phyloP scores from a whole-genome alignment of 1,140 invertebrate species.

The Paralvinella palmiformis region DNA sequence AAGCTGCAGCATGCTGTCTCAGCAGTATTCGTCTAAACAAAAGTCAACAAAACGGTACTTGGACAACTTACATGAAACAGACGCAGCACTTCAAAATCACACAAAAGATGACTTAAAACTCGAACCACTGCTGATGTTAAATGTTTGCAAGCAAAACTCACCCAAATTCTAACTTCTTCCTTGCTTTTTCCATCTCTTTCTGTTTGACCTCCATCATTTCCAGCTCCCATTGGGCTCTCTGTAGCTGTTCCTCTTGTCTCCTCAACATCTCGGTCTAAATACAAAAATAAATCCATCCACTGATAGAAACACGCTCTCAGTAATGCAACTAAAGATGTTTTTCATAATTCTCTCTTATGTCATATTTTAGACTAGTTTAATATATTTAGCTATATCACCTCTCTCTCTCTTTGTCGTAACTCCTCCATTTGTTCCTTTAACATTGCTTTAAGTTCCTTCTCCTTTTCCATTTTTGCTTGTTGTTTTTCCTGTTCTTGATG shows the following conservation, averaged over 20 bases:
- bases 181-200: constrained; percentile 29
- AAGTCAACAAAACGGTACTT: constrained; percentile 10
- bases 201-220: constrained; percentile 39
- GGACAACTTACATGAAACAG: background rate
- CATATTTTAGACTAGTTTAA: background rate
- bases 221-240: constrained; percentile 41
- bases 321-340: background rate
- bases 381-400: constrained; percentile 26
- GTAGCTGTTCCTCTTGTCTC: constrained; percentile 36
- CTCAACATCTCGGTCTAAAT: constrained; percentile 35
- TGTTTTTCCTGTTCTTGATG: constrained; percentile 32
- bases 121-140: background rate
- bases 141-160: constrained; percentile 18
- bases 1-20: constrained; percentile 46
- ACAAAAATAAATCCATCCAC: background rate
- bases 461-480: constrained; percentile 33
- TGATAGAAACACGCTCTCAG: background rate
- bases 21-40: constrained; percentile 38
- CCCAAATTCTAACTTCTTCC: constrained; percentile 43
- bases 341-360: background rate
- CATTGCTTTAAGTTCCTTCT: constrained; percentile 35
- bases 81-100: background rate
- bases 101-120: background rate
- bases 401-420: constrained; percentile 38
- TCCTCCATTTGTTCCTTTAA: constrained; percentile 44